Base-by-base conservation (phyloP, 2,888 invertebrate species). In the Campoplex nolae region DNA sequence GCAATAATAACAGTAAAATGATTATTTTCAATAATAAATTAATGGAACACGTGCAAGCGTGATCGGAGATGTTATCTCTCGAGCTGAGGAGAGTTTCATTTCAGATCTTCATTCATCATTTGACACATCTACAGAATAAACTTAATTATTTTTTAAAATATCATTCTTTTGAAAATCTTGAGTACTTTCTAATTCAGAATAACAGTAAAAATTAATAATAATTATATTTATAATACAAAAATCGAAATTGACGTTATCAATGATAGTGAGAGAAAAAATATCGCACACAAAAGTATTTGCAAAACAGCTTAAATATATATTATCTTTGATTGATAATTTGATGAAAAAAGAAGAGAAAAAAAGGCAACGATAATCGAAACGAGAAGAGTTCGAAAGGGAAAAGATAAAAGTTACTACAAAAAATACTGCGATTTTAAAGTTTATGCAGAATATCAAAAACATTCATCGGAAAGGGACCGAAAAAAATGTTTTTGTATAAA, bases 261-360 rank as follows among this genome's bases (percentile, higher is more conserved):
- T 62, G 18, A 62, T 48, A 65, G 62, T 45, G 32, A 23, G 18
- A 7, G 28, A 45, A 62, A 38, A 65, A 23, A 54, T 74, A 48
- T 56, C 74, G 74, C 68, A 38, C 68, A 51, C 1, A 35, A 58
- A 74, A 74, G 78, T 79, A 78, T 38, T 67, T 73, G 56, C 56
- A 32, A 78, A 42, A 42, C n/a, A 74, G 56, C 54, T 79, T 45
- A n/a, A 84, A 84, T 76, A 58, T 83, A 78, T 78, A 78, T 78
- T 78, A 84, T 58, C 84, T 84, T 74, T 84, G 84, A 58, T 54
- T 32, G 51, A 79, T 68, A 11, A 16, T 81, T 71, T 71, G 51
- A 16, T 42, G 67, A 16, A 48, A 67, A 38, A 65, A 45, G 11
- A 56, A 73, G 18, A 7, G 28, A n/a, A 68, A n/a, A 51, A 58